A percentile compares a stretch with the other conserved stretches of the same genome.
These are phyloP conservation scores for Himalopsyche tibetana DNA, from an alignment of 2,888 invertebrate species.

Conservation along the genomic window DNA sequence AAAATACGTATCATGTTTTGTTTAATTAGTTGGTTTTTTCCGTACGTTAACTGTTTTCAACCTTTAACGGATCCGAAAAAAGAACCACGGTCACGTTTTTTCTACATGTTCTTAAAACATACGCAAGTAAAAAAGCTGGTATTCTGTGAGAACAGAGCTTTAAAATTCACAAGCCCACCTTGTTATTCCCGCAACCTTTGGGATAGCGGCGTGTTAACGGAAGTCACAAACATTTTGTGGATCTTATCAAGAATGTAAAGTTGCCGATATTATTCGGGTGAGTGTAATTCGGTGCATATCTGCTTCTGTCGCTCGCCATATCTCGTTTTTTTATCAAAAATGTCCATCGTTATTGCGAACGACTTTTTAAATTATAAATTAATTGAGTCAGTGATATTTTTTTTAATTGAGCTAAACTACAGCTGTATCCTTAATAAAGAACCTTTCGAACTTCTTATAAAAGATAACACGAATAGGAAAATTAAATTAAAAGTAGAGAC, in stretches of 20 bases:
- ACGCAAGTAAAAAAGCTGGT: background rate
- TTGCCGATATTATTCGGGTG: background rate
- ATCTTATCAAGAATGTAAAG: constrained; percentile 13
- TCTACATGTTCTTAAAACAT: background rate
- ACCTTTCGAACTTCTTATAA: no score
- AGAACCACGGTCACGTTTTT: background rate
- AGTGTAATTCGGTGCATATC: constrained; percentile 23
- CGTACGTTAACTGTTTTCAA: background rate
- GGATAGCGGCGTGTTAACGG: background rate
- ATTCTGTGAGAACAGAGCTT: constrained; percentile 5
- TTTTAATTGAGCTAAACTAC: no score
- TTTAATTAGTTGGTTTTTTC: no score
- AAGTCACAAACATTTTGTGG: constrained; percentile 14
- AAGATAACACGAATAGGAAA: no score
- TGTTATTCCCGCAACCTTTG: background rate
- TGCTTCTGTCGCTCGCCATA: background rate
- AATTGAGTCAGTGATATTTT: no score
- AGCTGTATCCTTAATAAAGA: no score
- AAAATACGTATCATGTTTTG: no score
- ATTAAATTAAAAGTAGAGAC: no score
- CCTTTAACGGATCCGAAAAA: background rate
- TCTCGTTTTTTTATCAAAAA: no score
- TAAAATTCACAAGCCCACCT: constrained; percentile 18
- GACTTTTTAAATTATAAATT: no score
- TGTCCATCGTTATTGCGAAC: no score